Evolutionary conservation across 2,888 invertebrate genomes (phyloP), one percentile per base, ranked within the genome.

Genomic region (Melanophora roralis): DNA sequence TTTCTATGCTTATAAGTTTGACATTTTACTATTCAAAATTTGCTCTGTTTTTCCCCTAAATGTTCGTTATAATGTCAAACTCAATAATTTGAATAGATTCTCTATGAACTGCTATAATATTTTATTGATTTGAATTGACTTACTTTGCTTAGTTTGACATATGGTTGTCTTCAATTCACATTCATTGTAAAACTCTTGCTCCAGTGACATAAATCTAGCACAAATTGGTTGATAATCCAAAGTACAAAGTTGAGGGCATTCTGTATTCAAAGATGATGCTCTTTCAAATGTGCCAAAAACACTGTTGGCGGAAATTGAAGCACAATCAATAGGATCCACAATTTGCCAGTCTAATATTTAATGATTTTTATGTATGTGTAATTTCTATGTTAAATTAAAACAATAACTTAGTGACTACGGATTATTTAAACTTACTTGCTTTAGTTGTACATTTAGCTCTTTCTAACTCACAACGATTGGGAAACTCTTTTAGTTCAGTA

Each of bases 401-500:
- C n/a, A n/a, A n/a, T n/a, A n/a, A n/a, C n/a, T n/a, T n/a, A n/a
- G n/a, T n/a, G n/a, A n/a, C n/a, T n/a, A n/a, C n/a, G n/a, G n/a
- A n/a, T n/a, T 5, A 0, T 12, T 23, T 12, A 4, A 49, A 57
- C 23, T 49, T 57, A 69, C 68, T 14, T 16, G n/a, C 47, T 2
- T 57, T 69, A 21, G 34, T 69, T 49, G 47, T 21, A 45, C 60
- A 51, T 21, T 11, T 38, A 12, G 38, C 47, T 23, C 47, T 27
- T 5, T 45, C 7, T 7, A 80, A 16, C 32, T 67, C 62, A 38
- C 80, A 80, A 1, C 21, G 14, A 49, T 80, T 80, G 19, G 47
- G 7, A 21, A 76, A 75, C 32, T 74, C 36, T 9, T 47, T 40
- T 16, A 53, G 14, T 16, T 65, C 64, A 6, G 7, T 23, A 12